A percentile compares a stretch with the other conserved stretches of the same genome.
phyloP scores from a whole-genome alignment of 1,140 invertebrate species.

The Samia ricini region DNA sequence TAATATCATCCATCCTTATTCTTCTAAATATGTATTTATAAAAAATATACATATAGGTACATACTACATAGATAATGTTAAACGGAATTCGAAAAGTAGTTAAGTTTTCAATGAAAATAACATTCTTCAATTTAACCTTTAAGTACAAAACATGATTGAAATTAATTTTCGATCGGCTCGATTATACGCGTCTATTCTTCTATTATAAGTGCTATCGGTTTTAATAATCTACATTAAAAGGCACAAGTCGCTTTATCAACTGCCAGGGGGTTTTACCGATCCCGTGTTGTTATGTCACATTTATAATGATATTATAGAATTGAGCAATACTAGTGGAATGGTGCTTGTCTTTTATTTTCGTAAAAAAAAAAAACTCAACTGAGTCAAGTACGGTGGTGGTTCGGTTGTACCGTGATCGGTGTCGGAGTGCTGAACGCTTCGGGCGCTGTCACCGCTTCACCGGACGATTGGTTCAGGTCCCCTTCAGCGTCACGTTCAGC shows the following conservation, averaged over 20 bases:
- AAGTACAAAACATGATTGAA: not conserved
- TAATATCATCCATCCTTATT: not conserved
- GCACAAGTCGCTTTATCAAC: no score
- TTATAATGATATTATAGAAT: conserved; percentile 1
- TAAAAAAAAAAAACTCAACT: not conserved
- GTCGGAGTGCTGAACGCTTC: conserved; percentile 26
- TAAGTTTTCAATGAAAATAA: no score
- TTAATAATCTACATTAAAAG: not conserved
- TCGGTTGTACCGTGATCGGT: conserved; percentile 63
- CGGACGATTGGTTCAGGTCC: not conserved
- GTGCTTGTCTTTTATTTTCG: not conserved
- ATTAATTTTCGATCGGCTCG: not conserved
- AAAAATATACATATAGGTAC: no score
- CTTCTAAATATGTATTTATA: no score
- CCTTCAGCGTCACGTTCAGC: conserved; percentile 58
- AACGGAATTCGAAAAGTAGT: no score
- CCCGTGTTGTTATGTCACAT: no score
- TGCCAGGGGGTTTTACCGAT: no score
- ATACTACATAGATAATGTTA: no score
- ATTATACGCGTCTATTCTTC: not conserved
- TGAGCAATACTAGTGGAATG: not conserved
- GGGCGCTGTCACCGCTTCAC: conserved; percentile 10
- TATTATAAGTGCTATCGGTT: not conserved
- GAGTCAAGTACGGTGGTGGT: conserved; percentile 35
- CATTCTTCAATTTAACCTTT: no score